Evolutionary conservation across 2,113 vertebrate genomes (phyloP).

Genomic region (Ochotona princeps): DNA sequence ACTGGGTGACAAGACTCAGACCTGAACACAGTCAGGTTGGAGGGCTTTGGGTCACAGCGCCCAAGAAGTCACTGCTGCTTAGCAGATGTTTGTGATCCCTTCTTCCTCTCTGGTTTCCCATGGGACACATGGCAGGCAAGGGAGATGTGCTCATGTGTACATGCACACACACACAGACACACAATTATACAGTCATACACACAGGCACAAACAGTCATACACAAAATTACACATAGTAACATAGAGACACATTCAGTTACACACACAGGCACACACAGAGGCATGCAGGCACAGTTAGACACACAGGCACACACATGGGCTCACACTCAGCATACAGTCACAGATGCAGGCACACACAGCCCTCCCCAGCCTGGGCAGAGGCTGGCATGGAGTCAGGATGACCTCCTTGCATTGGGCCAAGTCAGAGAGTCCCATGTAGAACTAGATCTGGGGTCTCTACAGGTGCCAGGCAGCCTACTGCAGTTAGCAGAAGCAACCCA

Average conservation of each 20-base stretch:
- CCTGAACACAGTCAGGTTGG: neutral
- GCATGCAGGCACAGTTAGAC: too few species aligned
- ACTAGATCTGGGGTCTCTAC: neutral
- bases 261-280: too few species aligned
- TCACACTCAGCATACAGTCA: too few species aligned
- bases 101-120: neutral
- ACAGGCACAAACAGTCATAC: accelerated
- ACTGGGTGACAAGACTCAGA: neutral
- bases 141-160: too few species aligned
- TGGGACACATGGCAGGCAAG: too few species aligned
- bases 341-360: neutral
- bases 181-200: too few species aligned
- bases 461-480: neutral
- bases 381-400: neutral
- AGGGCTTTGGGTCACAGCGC: neutral
- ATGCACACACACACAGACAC: too few species aligned
- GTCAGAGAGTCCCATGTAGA: neutral
- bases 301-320: too few species aligned
- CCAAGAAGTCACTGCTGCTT: neutral
- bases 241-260: too few species aligned
- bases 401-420: neutral
- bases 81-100: neutral
- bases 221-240: neutral
- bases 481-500: neutral
- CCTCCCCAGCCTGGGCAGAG: neutral